Conservation (phyloP, 2,797 vertebrate genomes). For the Rhynchotus rufescens region DNA sequence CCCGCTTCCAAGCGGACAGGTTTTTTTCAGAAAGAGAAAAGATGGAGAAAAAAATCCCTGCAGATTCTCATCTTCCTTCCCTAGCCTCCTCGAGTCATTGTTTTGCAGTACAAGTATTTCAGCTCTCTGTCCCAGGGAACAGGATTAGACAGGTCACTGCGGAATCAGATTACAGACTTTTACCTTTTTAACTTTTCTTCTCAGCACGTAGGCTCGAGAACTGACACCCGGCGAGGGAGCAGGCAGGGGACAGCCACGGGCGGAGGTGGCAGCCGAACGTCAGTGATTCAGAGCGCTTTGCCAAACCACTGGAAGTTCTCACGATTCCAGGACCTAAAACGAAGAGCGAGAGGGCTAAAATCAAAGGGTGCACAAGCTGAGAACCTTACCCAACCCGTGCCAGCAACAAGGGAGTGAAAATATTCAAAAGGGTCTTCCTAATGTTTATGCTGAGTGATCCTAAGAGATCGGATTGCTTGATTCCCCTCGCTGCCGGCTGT, state of each 20-base stretch:
- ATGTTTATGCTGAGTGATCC: background rate
- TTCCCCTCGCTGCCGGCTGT: background rate
- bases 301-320: conserved; percentile 1
- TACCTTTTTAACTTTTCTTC: conserved; percentile 69
- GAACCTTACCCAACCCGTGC: background rate
- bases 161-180: conserved; percentile 78
- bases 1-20: conserved; percentile 22
- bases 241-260: conserved; percentile 39
- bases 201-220: conserved; percentile 72
- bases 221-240: conserved; percentile 54
- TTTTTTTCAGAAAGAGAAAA: conserved; percentile 4
- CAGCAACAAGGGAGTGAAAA: background rate
- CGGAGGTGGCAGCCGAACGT: conserved; percentile 4
- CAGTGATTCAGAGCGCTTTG: background rate
- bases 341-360: background rate
- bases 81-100: conserved; percentile 53
- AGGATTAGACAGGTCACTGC: conserved; percentile 78
- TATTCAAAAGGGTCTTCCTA: background rate
- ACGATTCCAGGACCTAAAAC: background rate
- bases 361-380: background rate
- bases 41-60: background rate
- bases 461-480: fast-evolving
- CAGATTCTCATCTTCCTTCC: conserved; percentile 41
- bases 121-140: conserved; percentile 62
- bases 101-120: conserved; percentile 65